A percentile compares a stretch with the other conserved stretches of the same genome.
Evolutionary conservation across 2,113 vertebrate genomes (phyloP).

Genomic region (Acanthisitta chloris): DNA sequence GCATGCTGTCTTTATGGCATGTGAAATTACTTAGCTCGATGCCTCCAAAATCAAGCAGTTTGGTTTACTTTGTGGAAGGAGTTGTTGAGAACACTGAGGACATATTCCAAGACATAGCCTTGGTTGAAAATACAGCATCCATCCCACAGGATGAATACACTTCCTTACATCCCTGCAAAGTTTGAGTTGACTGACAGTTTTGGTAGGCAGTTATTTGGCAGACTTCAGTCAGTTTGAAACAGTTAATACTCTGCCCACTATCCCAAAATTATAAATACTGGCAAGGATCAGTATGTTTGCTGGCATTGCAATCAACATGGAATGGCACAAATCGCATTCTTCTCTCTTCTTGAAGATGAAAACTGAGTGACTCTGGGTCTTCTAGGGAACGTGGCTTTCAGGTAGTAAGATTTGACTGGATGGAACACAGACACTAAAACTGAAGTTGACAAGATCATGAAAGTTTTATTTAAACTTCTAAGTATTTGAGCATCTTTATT

Average conservation of each 20-base stretch:
- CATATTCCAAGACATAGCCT: fast-evolving
- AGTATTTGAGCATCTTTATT: neutral
- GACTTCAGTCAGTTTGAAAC: neutral
- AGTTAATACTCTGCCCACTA: neutral
- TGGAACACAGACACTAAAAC: neutral
- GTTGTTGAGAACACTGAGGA: neutral
- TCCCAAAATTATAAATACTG: neutral
- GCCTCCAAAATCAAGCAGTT: neutral
- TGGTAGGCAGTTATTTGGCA: neutral
- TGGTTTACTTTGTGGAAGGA: neutral
- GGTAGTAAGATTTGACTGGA: neutral
- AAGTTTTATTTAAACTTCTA: neutral
- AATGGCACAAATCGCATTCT: neutral
- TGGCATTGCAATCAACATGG: neutral
- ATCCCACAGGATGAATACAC: neutral
- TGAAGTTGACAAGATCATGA: neutral
- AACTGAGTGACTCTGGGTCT: neutral
- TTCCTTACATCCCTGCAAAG: neutral
- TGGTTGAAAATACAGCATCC: neutral
- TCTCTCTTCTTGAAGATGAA: neutral
- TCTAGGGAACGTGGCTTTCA: neutral
- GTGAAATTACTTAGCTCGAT: neutral
- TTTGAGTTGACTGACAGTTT: neutral
- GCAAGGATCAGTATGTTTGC: neutral
- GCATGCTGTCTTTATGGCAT: neutral